A percentile compares a stretch with the other conserved stretches of the same genome.
These are phyloP conservation scores for Cydia pomonella DNA, from an alignment of 1,140 invertebrate species.

Conservation along the genomic window DNA sequence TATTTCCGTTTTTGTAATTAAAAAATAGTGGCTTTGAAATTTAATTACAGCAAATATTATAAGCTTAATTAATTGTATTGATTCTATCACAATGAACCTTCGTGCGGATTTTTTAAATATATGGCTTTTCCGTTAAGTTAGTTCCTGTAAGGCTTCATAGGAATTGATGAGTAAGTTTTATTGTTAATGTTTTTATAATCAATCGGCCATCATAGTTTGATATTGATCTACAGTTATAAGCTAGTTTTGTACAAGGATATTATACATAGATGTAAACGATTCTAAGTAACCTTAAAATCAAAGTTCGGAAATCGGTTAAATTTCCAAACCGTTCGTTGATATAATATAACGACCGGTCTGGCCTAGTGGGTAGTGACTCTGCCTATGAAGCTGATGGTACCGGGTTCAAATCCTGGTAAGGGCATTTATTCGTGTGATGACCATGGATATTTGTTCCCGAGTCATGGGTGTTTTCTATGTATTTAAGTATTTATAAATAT, in stretches of 20 bases:
- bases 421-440: no score
- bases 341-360: no score
- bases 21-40: no score
- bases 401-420: no score
- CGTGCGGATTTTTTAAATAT: background rate
- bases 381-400: no score
- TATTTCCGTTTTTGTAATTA: background rate
- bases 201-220: background rate
- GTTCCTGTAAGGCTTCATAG: background rate
- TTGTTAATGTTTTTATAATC: conserved; percentile 4
- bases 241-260: background rate
- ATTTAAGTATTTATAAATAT: no score
- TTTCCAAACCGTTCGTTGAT: no score
- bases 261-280: background rate
- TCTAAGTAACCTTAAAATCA: no score
- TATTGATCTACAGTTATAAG: background rate
- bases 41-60: background rate
- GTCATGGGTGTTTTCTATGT: no score
- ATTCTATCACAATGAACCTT: background rate
- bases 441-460: no score
- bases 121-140: background rate
- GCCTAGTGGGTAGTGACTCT: no score
- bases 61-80: background rate
- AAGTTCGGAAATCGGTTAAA: no score
- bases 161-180: background rate